Conservation (phyloP, 2,888 invertebrate species). For the Halictus quadricinctus region DNA sequence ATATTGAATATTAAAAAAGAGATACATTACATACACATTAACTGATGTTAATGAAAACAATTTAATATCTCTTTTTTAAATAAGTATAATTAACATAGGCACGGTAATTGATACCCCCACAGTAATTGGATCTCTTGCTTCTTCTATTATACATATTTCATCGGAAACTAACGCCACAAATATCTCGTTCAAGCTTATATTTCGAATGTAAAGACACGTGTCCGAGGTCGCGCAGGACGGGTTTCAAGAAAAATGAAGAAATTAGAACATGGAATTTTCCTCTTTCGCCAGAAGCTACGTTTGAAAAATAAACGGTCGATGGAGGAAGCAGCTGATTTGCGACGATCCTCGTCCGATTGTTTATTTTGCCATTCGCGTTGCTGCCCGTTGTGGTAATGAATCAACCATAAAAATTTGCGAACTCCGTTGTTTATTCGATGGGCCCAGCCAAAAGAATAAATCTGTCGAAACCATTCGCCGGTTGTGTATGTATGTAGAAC, state of each 20-base stretch:
- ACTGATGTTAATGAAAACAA: no score
- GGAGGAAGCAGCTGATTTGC: slow-evolving; percentile 51
- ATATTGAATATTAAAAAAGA: no score
- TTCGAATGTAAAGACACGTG: not conserved
- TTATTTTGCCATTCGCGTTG: slow-evolving; percentile 44
- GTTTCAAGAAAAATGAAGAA: not conserved
- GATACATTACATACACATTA: no score
- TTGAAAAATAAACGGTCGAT: slow-evolving; percentile 50
- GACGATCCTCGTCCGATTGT: slow-evolving; percentile 33
- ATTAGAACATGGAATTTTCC: slow-evolving; percentile 12
- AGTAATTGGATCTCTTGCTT: no score
- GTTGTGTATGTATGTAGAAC: not conserved
- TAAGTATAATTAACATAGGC: no score
- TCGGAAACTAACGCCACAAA: not conserved
- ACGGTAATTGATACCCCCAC: no score
- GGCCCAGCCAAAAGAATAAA: slow-evolving; percentile 29
- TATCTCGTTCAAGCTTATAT: not conserved
- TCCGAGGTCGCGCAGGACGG: not conserved
- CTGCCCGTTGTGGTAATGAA: slow-evolving; percentile 27
- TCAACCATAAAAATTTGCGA: slow-evolving; percentile 53
- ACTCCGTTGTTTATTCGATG: slow-evolving; percentile 29
- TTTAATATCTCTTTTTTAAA: no score
- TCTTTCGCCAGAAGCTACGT: slow-evolving; percentile 14
- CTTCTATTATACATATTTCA: not conserved
- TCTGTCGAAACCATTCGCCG: slow-evolving; percentile 1